Evolutionary conservation across 2,888 invertebrate genomes (phyloP), one percentile per base, ranked within the genome.

Genomic region (Ditula angustiorana): DNA sequence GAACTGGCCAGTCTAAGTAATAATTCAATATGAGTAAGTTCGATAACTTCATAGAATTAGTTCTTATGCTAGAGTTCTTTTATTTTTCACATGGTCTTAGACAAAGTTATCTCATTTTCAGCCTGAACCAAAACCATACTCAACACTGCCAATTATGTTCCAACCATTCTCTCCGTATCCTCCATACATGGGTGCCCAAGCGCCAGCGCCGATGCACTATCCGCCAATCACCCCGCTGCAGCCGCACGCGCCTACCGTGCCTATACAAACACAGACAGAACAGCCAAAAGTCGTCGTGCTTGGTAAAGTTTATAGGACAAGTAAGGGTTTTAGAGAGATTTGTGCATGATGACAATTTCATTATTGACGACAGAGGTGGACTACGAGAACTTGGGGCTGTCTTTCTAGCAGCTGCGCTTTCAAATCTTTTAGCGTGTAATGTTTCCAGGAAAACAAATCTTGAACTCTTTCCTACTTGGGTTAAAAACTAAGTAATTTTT

Each of bases 261-360:
- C 81, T 10, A 79, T 87, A 67, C 80, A 85, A 1, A 74, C 82
- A 5, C 90, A 87, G 58, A 77, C 82, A 1, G 95, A 95, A 30
- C 87, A 88, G 52, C 86, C 92, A 11, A 94, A 94, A 83, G 89
- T 94, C 66, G 84, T 94, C 61, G 86, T 94, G 67, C 77, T 94
- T 83, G 95, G 95, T 94, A 83, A 85, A 82, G 70, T 30, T 52
- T 52, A 62, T 58, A 59, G 64, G 53, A 64, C 58, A 66, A 61
- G 66, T 66, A 74, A 65, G 64, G 28, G n/a, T 28, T 56, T 44
- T 47, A 59, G 46, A 24, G 33, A 52, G 37, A 44, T 47, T 47
- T 35, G 64, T 47, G 58, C 63, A 63, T 63, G 58, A 24, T 57
- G 37, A 23, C 49, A 41, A 50, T 52, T 44, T 57, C 23, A 24